Conservation (phyloP, 2,797 vertebrate species). For the Adelosebastes latens region DNA sequence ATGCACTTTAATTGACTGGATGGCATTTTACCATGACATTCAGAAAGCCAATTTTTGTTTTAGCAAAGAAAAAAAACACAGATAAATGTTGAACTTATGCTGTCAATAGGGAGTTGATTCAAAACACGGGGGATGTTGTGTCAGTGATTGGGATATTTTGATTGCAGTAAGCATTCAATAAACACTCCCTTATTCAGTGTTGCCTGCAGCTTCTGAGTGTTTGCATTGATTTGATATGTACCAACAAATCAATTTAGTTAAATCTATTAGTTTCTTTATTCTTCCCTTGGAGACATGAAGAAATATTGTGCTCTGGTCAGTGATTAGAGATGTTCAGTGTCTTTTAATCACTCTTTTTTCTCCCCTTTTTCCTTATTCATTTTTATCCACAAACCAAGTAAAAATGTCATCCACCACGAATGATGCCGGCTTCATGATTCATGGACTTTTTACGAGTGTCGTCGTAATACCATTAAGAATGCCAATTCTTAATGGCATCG, state of each 20-base stretch:
- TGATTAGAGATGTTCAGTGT: background rate
- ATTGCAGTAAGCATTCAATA: slow-evolving; percentile 22
- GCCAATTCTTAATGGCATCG: background rate
- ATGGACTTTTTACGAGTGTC: slow-evolving; percentile 15
- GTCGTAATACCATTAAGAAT: slow-evolving; percentile 9
- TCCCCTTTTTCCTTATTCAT: background rate
- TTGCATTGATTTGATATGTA: slow-evolving; percentile 12
- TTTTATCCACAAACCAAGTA: background rate
- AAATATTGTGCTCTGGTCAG: background rate
- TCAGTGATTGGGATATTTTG: slow-evolving; percentile 18
- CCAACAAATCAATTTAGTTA: slow-evolving; percentile 15
- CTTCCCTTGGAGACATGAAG: background rate
- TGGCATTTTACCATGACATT: slow-evolving; percentile 80
- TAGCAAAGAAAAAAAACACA: slow-evolving; percentile 10
- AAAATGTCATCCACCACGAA: slow-evolving; percentile 31
- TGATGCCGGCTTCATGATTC: slow-evolving; percentile 6
- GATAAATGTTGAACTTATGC: slow-evolving; percentile 43
- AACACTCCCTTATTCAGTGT: background rate
- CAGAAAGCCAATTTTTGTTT: slow-evolving; percentile 66
- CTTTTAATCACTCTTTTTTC: background rate
- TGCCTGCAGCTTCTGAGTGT: background rate
- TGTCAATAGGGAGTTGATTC: slow-evolving; percentile 32
- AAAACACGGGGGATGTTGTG: slow-evolving; percentile 6
- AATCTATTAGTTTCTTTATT: background rate
- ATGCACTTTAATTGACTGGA: slow-evolving; percentile 50